Conservation (phyloP, 2,113 vertebrate species). For the Phaethornis superciliosus region DNA sequence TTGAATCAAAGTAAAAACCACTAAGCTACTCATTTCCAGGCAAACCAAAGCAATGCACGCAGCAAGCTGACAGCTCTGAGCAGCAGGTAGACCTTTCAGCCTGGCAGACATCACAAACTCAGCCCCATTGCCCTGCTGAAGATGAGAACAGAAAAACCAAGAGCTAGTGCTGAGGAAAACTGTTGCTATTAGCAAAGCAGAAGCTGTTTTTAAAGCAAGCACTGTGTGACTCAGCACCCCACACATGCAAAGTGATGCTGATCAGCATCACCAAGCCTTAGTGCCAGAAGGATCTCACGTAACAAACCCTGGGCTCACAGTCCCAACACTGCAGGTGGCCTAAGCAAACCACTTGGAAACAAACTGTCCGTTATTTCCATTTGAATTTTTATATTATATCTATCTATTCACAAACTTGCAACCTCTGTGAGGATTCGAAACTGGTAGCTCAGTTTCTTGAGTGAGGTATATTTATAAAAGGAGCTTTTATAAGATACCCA, state of each 20-base stretch:
- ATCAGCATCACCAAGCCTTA: fast-evolving
- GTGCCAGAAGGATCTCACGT: fast-evolving
- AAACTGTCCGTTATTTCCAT: fast-evolving
- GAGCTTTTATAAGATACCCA: neutral
- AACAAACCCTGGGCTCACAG: neutral
- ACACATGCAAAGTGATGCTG: fast-evolving
- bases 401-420: neutral
- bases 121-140: no score
- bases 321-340: fast-evolving
- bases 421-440: neutral
- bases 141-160: no score
- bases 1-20: fast-evolving
- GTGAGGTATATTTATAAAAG: neutral
- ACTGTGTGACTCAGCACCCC: fast-evolving
- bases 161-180: fast-evolving
- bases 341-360: neutral
- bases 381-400: neutral
- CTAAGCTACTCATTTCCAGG: fast-evolving
- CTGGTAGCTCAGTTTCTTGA: fast-evolving
- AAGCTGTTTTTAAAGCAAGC: neutral
- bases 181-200: fast-evolving
- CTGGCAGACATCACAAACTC: no score
- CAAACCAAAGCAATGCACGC: no score
- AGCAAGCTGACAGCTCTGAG: fast-evolving
- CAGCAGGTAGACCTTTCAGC: no score